Evolutionary conservation across 1,140 invertebrate genomes (phyloP).

Genomic region (Rhyacophila brunnea): DNA sequence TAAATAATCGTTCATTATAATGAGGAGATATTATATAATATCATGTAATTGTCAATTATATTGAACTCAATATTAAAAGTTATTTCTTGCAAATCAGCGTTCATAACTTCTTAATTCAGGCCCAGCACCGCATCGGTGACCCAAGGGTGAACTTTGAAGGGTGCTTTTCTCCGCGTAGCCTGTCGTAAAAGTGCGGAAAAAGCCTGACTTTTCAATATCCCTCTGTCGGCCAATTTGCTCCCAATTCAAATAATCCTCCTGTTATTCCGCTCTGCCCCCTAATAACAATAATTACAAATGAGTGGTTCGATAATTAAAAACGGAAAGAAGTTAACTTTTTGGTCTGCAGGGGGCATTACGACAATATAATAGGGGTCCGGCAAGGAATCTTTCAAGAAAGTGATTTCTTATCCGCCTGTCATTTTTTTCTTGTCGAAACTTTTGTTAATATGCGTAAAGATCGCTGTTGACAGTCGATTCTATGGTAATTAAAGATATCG

Average conservation of each 20-base stretch:
- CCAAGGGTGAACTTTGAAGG: conserved; percentile 1
- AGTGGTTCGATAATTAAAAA: conserved; percentile 61
- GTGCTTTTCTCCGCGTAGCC: not conserved
- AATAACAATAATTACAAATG: conserved; percentile 60
- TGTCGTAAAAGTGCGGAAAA: conserved; percentile 26
- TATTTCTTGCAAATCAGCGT: too few species aligned
- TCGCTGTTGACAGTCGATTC: too few species aligned
- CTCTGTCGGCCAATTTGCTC: conserved; percentile 32
- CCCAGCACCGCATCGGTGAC: not conserved
- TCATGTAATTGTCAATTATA: too few species aligned
- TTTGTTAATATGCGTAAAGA: too few species aligned
- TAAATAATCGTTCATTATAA: too few species aligned
- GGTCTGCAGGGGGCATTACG: conserved; percentile 11
- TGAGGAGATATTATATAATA: too few species aligned
- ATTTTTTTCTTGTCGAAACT: too few species aligned
- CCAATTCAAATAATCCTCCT: conserved; percentile 35
- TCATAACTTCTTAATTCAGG: conserved; percentile 6
- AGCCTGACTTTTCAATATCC: conserved; percentile 35
- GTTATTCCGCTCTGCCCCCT: conserved; percentile 39
- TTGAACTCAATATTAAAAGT: too few species aligned
- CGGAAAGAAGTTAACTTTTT: conserved; percentile 46
- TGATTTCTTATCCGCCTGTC: too few species aligned
- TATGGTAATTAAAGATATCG: too few species aligned
- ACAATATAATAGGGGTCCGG: conserved; percentile 2
- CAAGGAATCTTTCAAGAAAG: not conserved